phyloP scores from a whole-genome alignment of 1,140 invertebrate species.

The Halesus radiatus region DNA sequence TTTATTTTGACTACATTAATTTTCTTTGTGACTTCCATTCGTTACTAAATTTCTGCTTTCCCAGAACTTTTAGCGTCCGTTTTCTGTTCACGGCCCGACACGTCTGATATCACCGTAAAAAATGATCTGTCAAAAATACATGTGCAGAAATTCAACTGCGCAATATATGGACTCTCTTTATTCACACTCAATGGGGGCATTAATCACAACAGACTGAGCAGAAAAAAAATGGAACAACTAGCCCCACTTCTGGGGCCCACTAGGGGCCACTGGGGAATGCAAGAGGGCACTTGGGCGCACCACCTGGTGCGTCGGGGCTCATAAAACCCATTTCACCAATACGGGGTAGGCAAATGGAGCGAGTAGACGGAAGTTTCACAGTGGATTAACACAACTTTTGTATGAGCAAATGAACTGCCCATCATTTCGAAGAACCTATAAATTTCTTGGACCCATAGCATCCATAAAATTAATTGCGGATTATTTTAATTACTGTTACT shows the following conservation, averaged over 20 bases:
- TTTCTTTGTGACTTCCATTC: too few species aligned
- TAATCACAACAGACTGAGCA: conserved; percentile 37
- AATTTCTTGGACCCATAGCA: too few species aligned
- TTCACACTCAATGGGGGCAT: conserved; percentile 40
- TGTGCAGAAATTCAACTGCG: conserved; percentile 24
- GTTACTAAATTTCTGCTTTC: too few species aligned
- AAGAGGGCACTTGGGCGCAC: background rate
- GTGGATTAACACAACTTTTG: background rate
- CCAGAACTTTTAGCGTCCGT: too few species aligned
- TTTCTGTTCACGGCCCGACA: background rate
- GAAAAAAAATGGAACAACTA: conserved; percentile 30
- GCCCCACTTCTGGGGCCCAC: conserved; percentile 11
- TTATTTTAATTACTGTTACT: too few species aligned
- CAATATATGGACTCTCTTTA: conserved; percentile 24
- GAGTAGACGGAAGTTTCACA: conserved; percentile 1
- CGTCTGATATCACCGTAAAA: background rate
- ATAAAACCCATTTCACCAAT: conserved; percentile 49
- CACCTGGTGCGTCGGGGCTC: conserved; percentile 28
- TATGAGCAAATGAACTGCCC: too few species aligned
- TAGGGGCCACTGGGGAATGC: background rate
- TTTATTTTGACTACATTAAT: too few species aligned
- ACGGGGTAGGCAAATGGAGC: conserved; percentile 1
- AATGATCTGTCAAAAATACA: conserved; percentile 30
- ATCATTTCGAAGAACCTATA: too few species aligned
- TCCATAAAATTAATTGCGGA: too few species aligned